Base-by-base conservation (phyloP, 2,113 vertebrate genomes). In the Nibea albiflora region DNA sequence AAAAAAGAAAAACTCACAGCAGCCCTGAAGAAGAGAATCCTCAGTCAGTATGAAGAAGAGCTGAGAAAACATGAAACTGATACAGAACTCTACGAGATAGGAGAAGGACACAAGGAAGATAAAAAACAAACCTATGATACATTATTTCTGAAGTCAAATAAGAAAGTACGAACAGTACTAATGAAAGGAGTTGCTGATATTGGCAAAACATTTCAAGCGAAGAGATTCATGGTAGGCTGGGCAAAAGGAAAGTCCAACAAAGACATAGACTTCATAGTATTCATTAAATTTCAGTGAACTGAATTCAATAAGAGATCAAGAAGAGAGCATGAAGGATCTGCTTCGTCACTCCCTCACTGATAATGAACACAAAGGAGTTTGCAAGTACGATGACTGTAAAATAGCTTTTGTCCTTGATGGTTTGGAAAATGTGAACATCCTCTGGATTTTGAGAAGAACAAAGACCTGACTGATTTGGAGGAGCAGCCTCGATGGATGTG, bases 151-250 rank as follows among this genome's bases (percentile, higher is more conserved):
- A 1, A 17, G 1, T 12, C 14, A 17, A 0, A 52, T 5, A 17
- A 19, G 20, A 15, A 24, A 11, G 11, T 24, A 1, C 26, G 11
- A 52, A 73, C 68, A 60, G 63, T 82, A 11, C 64, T 88, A 8
- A 88, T n/a, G 31, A 71, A 11, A 2, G 84, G 78, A 52, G 49
- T 53, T 2, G 7, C 68, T 64, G 19, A 44, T 7, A 16, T 85
- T 52, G 81, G 86, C 0, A 91, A 91, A 85, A 91, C 90, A 20
- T 67, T 83, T 42, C 58, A 83, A 2, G 39, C 76, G 39, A 73
- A 0, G 0, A 14, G 0, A 56, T 74, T 81, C 49, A 74, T 12
- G 63, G 0, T 77, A 0, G 70, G 85, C 0, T 88, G 85, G 85
- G 85, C 81, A 65, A 58, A 78, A 1, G 0, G 0, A 58, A 80